phyloP scores from a whole-genome alignment of 2,113 vertebrate species.

The Coturnix japonica region DNA sequence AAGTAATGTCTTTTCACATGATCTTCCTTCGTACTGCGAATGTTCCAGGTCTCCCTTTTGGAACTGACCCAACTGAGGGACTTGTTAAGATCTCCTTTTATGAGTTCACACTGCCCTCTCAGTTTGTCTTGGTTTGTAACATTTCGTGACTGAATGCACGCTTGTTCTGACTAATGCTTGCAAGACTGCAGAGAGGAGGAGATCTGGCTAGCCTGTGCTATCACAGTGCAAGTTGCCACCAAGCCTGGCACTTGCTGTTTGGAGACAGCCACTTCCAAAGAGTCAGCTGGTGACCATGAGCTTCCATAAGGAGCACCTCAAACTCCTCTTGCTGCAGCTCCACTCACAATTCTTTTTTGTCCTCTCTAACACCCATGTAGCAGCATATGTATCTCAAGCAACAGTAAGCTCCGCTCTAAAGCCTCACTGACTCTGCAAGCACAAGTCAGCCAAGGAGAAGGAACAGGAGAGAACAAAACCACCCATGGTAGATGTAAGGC shows the following conservation, averaged over 20 bases:
- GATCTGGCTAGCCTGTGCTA: fast-evolving
- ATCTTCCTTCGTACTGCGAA: background rate
- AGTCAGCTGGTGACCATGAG: background rate
- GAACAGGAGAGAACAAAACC: background rate
- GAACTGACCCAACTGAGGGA: background rate
- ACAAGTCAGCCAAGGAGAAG: fast-evolving
- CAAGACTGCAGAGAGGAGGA: background rate
- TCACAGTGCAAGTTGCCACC: background rate
- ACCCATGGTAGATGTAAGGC: background rate
- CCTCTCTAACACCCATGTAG: background rate
- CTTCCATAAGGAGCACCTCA: background rate
- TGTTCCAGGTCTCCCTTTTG: background rate
- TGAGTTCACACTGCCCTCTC: background rate
- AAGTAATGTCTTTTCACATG: background rate
- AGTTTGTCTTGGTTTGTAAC: background rate
- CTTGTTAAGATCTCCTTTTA: background rate
- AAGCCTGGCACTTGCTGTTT: background rate
- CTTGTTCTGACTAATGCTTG: background rate
- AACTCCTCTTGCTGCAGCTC: background rate
- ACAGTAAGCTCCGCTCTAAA: background rate
- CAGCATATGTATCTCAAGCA: background rate
- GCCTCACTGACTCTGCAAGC: background rate
- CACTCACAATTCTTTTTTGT: fast-evolving
- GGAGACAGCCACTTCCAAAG: background rate
- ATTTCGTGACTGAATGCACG: background rate